A percentile compares a stretch with the other conserved stretches of the same genome.
Conservation (phyloP, 37 sponge, comb jelly and placozoan genomes). For the Cliona cf. orientalis region DNA sequence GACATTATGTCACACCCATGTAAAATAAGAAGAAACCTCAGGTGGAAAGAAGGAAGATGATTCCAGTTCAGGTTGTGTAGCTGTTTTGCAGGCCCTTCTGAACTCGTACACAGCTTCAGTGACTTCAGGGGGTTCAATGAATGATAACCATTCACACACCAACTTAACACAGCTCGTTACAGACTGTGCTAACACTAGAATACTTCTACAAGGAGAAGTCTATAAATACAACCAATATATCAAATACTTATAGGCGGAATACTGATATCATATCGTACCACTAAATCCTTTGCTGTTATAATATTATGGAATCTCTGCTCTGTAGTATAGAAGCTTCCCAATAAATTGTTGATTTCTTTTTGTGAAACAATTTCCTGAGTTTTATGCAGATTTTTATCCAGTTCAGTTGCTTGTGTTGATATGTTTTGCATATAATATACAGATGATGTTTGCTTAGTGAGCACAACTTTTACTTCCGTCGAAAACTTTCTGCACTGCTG, state of each 20-base stretch:
- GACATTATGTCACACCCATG: no score
- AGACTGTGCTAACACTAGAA: constrained; percentile 16
- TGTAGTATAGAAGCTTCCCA: constrained; percentile 42
- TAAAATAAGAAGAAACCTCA: no score
- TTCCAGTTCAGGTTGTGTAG: constrained; percentile 6
- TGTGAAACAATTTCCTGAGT: neutral
- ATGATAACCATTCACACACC: constrained; percentile 56
- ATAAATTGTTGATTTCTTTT: constrained; percentile 29
- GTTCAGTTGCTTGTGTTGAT: no score
- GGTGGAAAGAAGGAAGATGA: neutral
- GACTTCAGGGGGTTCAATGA: constrained; percentile 56
- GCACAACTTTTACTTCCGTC: constrained; percentile 28
- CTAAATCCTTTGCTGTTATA: constrained; percentile 1
- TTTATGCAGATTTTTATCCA: neutral
- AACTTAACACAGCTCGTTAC: constrained; percentile 50
- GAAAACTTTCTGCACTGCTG: constrained; percentile 55
- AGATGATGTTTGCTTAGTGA: constrained; percentile 44
- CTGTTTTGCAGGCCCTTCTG: constrained; percentile 37
- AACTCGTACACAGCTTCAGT: constrained; percentile 58
- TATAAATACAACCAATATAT: neutral
- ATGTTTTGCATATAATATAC: no score
- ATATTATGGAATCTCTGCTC: constrained; percentile 26
- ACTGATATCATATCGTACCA: constrained; percentile 17
- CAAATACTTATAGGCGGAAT: neutral
- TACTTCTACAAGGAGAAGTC: neutral